Evolutionary conservation across 2,113 vertebrate species (phyloP).

Genomic region (Cyprinodon tularosa): DNA sequence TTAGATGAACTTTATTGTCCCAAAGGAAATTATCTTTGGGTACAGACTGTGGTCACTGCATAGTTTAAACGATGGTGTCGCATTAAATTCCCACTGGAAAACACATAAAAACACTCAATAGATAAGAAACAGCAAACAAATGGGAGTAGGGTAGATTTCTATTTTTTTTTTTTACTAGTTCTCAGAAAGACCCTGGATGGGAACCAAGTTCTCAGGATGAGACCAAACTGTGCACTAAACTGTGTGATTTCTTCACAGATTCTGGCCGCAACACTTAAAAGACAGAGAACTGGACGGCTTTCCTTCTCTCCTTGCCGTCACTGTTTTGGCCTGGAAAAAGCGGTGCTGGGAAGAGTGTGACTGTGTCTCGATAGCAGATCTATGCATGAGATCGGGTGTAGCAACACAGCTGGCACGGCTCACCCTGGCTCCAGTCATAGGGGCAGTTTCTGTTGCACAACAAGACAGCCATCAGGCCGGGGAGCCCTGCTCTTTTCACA

Average conservation of each 20-base stretch:
- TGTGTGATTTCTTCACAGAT: slow-evolving; percentile 29
- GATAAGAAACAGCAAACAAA: slow-evolving; percentile 12
- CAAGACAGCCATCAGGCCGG: slow-evolving; percentile 9
- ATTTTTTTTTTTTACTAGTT: slow-evolving; percentile 4
- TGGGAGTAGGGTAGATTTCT: not conserved
- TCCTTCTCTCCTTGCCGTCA: slow-evolving; percentile 36
- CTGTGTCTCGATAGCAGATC: slow-evolving; percentile 15
- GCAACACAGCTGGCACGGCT: slow-evolving; percentile 52
- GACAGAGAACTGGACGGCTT: slow-evolving; percentile 46
- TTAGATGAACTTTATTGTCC: too few relatives aligned
- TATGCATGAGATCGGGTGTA: slow-evolving; percentile 11
- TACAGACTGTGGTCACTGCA: too few relatives aligned
- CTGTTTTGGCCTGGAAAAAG: slow-evolving; percentile 46
- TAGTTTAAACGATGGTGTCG: too few relatives aligned
- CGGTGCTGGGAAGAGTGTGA: slow-evolving; percentile 34
- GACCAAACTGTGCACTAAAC: slow-evolving; percentile 31
- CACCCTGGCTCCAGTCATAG: slow-evolving; percentile 10
- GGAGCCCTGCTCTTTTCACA: slow-evolving; percentile 23
- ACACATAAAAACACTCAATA: not conserved
- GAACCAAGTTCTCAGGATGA: slow-evolving; percentile 6
- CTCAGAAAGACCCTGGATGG: slow-evolving; percentile 22
- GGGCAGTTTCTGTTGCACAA: slow-evolving; percentile 53
- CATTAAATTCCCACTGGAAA: too few relatives aligned
- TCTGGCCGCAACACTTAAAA: slow-evolving; percentile 35
- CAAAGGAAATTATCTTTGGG: too few relatives aligned